Evolutionary conservation across 2,888 invertebrate genomes (phyloP), one percentile per base, ranked within the genome.

Genomic region (Sympetrum striolatum): DNA sequence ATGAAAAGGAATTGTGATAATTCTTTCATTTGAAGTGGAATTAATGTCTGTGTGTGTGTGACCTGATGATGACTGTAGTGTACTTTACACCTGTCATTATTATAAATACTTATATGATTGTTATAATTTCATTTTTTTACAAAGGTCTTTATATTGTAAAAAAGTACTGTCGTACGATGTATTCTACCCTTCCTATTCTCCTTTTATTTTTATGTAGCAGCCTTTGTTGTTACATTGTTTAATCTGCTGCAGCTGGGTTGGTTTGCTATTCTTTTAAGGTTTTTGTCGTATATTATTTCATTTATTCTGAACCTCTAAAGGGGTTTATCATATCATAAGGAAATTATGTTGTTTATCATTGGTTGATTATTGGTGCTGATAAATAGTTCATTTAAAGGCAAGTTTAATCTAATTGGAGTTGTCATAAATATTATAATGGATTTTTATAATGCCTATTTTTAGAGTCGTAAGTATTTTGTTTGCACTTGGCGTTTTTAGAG

Each of bases 51-150:
- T 90, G 80, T 90, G 79, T 90, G 64, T 25, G 79, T 90, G 90
- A 64, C 80, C 22, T 80, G 80, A 58, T 80, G 10, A 80, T 90
- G 80, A 90, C 35, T 53, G n/a, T 35, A 60, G 90, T 90, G 90
- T 80, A 73, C 53, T 90, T 90, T 60, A 80, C 80, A 60, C 90
- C 18, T 53, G 90, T 90, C 80, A 80, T 90, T 53, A 39, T 80
- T 53, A 90, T 90, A 80, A 22, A 80, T 80, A 58, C 39, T 53
- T 53, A 80, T 79, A 37, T 90, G 53, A 90, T 80, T 79, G 80
- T 90, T 90, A 90, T 90, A 48, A 90, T 86, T 86, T 86, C 86
- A 86, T 86, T 86, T 86, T 39, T 86, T 86, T 86, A 86, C 86
- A 86, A 60, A 86, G 35, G 37, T 37, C 60, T 60, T 86, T 86